Conservation (phyloP, 2,888 invertebrate species). For the Ischnus inquisitorius region DNA sequence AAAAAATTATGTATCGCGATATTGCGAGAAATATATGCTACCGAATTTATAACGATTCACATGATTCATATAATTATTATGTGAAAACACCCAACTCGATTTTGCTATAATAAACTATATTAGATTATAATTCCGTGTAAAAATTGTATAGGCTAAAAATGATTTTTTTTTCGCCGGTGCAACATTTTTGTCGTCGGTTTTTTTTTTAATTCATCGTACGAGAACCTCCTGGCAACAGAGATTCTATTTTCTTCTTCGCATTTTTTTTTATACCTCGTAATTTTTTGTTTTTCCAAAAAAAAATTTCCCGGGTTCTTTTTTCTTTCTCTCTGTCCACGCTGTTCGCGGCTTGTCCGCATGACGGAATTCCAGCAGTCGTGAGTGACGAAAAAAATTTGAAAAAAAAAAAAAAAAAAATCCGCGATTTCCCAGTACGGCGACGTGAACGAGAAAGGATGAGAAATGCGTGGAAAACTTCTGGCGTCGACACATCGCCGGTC, state of each 20-base stretch:
- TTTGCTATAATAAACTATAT: no score
- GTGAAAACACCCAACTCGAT: no score
- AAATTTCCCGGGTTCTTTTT: neutral
- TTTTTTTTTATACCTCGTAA: neutral
- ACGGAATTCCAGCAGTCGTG: slow-evolving; percentile 21
- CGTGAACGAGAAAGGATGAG: slow-evolving; percentile 54
- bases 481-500: slow-evolving; percentile 38
- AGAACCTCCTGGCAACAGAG: no score
- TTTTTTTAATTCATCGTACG: no score
- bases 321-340: slow-evolving; percentile 8
- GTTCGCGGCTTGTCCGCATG: slow-evolving; percentile 27
- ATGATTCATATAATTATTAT: no score
- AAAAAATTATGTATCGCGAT: no score
- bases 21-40: no score
- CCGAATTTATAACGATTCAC: no score
- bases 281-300: neutral
- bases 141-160: no score
- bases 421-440: slow-evolving; percentile 53
- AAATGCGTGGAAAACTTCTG: slow-evolving; percentile 55
- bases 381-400: neutral
- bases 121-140: no score
- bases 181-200: no score
- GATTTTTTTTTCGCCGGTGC: no score
- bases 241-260: neutral
- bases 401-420: slow-evolving; percentile 15